These are phyloP conservation scores for Sebastes glaucus DNA, from an alignment of 2,797 vertebrate species.

Conservation along the genomic window DNA sequence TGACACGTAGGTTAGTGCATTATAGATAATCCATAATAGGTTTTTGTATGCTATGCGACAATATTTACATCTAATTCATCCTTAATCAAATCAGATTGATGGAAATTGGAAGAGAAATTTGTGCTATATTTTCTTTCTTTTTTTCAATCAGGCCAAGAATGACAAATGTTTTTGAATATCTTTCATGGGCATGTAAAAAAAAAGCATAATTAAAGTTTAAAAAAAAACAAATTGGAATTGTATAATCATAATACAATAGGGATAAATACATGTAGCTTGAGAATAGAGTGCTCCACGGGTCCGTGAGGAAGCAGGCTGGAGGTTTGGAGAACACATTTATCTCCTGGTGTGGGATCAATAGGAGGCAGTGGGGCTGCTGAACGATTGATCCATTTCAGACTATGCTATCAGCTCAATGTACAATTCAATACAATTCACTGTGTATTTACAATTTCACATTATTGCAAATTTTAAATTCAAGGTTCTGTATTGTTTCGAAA, in stretches of 20 bases:
- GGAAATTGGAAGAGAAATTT: background rate
- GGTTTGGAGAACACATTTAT: slow-evolving; percentile 73
- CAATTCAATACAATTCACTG: slow-evolving; percentile 49
- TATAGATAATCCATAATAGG: background rate
- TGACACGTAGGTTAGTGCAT: background rate
- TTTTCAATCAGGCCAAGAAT: background rate
- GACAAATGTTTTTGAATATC: background rate
- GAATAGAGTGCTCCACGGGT: slow-evolving; percentile 65
- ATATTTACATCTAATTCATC: background rate
- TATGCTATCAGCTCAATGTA: slow-evolving; percentile 52
- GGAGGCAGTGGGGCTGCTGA: slow-evolving; percentile 59
- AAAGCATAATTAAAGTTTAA: background rate
- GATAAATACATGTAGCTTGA: slow-evolving; percentile 5
- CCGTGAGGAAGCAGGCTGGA: slow-evolving; percentile 28
- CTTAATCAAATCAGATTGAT: background rate
- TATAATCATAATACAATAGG: background rate
- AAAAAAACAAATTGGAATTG: too few relatives aligned
- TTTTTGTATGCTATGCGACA: background rate
- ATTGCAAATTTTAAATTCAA: slow-evolving; percentile 3
- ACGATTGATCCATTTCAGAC: slow-evolving; percentile 73
- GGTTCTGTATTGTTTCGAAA: background rate
- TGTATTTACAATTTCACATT: background rate
- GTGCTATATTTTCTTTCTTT: background rate
- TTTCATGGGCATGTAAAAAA: background rate
- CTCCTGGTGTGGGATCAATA: slow-evolving; percentile 76